phyloP scores from a whole-genome alignment of 2,797 vertebrate species.

The Acanthiza pusilla region DNA sequence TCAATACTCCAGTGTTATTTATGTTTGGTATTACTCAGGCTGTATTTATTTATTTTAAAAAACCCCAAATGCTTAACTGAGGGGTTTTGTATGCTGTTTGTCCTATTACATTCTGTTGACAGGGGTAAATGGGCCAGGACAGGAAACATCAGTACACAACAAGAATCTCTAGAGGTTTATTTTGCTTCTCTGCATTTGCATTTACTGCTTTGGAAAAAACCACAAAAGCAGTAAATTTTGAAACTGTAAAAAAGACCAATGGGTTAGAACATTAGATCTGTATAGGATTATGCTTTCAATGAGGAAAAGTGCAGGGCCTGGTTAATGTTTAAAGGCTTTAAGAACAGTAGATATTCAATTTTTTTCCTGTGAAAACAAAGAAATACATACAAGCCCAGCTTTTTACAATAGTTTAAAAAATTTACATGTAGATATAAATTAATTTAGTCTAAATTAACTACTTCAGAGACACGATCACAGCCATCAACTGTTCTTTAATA shows the following conservation, averaged over 20 bases:
- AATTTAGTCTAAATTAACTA: background rate
- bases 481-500: background rate
- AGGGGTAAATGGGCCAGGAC: background rate
- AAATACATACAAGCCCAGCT: background rate
- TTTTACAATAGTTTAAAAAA: background rate
- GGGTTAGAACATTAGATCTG: background rate
- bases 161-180: background rate
- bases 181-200: background rate
- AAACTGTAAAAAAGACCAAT: background rate
- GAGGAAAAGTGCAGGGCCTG: background rate
- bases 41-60: background rate
- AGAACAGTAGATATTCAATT: background rate
- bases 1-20: background rate
- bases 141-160: background rate
- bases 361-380: background rate
- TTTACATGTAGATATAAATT: background rate
- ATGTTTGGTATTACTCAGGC: background rate
- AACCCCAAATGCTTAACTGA: background rate
- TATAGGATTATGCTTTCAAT: background rate
- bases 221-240: background rate
- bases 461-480: background rate
- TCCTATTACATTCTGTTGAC: background rate
- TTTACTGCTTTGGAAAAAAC: background rate
- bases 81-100: background rate
- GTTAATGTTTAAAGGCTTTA: background rate